These are phyloP conservation scores for Belgica antarctica DNA, from an alignment of 2,888 invertebrate species.

Conservation along the genomic window DNA sequence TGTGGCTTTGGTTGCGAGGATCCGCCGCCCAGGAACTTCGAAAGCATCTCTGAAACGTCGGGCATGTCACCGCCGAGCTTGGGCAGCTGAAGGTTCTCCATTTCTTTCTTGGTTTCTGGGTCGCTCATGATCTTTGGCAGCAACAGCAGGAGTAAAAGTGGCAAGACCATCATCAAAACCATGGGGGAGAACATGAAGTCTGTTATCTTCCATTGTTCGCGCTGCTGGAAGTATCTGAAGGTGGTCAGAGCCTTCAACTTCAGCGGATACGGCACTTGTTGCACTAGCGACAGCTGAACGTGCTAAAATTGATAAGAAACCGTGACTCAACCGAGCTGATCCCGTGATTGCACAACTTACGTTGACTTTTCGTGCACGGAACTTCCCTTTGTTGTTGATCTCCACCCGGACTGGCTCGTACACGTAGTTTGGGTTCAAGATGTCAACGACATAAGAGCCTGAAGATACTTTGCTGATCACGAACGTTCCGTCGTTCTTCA, in stretches of 20 bases:
- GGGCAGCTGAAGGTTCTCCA: conserved; percentile 76
- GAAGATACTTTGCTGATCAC: conserved; percentile 81
- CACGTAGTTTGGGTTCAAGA: conserved; percentile 82
- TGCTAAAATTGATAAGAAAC: conserved; percentile 53
- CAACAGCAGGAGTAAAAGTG: conserved; percentile 84
- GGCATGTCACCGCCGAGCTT: conserved; percentile 83
- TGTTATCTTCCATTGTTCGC: conserved; percentile 95
- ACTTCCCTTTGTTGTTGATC: conserved; percentile 96
- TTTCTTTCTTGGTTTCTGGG: conserved; percentile 93
- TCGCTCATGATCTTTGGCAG: conserved; percentile 97
- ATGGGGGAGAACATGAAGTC: conserved; percentile 96
- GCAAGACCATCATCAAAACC: conserved; percentile 97
- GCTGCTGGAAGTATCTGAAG: conserved; percentile 83
- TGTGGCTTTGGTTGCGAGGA: conserved; percentile 48
- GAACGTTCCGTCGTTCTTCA: conserved; percentile 90
- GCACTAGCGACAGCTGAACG: conserved; percentile 86
- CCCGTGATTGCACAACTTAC: background rate
- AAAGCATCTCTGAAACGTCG: conserved; percentile 93
- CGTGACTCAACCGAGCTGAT: background rate
- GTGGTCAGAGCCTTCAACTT: conserved; percentile 79
- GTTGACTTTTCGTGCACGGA: conserved; percentile 90
- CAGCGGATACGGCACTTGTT: conserved; percentile 89
- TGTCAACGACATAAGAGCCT: conserved; percentile 92
- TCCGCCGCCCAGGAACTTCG: conserved; percentile 75
- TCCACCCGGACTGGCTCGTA: conserved; percentile 94